Percentiles rank a stretch among this genome's conserved stretches.
phyloP scores from a whole-genome alignment of 2,113 vertebrate species.

The Nesospiza acunhae region DNA sequence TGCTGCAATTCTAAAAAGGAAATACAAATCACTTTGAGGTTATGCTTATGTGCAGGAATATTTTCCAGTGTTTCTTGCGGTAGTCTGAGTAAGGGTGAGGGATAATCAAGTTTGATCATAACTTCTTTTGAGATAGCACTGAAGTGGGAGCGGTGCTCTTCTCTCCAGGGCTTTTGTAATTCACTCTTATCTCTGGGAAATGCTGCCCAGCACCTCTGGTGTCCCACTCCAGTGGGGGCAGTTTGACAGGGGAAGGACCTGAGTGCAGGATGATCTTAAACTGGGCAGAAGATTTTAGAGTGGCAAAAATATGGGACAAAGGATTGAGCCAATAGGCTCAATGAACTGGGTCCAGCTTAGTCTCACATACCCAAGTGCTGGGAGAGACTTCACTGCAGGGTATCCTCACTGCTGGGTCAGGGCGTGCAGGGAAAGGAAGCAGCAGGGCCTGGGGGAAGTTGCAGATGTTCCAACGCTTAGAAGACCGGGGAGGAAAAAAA shows the following conservation, averaged over 20 bases:
- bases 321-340: background rate
- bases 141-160: fast-evolving
- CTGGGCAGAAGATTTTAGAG: background rate
- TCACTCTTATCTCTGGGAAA: background rate
- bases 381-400: background rate
- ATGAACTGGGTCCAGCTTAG: background rate
- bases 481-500: background rate
- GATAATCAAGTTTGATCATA: background rate
- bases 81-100: background rate
- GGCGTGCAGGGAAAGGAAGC: background rate
- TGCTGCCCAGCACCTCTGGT: background rate
- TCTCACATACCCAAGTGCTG: fast-evolving
- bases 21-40: background rate
- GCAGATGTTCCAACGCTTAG: background rate
- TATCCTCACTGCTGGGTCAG: fast-evolving
- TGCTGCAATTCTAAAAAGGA: background rate
- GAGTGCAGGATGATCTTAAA: background rate
- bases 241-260: background rate
- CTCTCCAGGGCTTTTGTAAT: background rate
- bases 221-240: fast-evolving
- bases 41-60: background rate
- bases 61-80: background rate
- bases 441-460: background rate
- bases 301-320: background rate
- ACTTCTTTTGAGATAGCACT: background rate